Evolutionary conservation across 2,888 invertebrate genomes (phyloP).

Genomic region (Xanthia togata): DNA sequence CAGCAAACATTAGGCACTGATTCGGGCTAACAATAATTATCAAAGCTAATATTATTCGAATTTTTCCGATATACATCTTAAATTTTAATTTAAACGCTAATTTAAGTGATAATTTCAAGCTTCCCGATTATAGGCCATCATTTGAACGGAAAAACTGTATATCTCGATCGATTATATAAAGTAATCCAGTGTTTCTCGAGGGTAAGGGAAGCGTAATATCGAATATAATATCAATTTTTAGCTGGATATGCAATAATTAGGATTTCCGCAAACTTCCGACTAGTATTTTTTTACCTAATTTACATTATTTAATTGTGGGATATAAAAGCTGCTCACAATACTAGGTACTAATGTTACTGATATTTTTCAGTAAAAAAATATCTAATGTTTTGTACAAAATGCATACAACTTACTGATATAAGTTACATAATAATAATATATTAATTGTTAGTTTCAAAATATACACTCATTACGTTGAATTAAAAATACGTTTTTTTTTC

Average conservation of each 20-base stretch:
- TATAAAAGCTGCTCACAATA: constrained; percentile 85
- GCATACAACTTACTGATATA: constrained; percentile 76
- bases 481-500: constrained; percentile 71
- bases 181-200: constrained; percentile 72
- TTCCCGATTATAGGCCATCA: constrained; percentile 72
- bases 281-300: constrained; percentile 81
- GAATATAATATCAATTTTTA: constrained; percentile 76
- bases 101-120: constrained; percentile 73
- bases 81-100: constrained; percentile 71
- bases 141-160: constrained; percentile 56
- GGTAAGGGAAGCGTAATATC: constrained; percentile 73
- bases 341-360: constrained; percentile 70
- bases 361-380: constrained; percentile 83
- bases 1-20: constrained; percentile 87
- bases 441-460: constrained; percentile 79
- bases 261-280: constrained; percentile 80
- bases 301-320: constrained; percentile 76
- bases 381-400: constrained; percentile 87
- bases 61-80: constrained; percentile 82
- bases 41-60: constrained; percentile 85
- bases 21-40: constrained; percentile 84
- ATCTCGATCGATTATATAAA: constrained; percentile 38
- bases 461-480: constrained; percentile 76
- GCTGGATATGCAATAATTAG: constrained; percentile 80
- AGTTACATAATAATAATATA: constrained; percentile 76